Evolutionary conservation across 2,113 vertebrate species (phyloP).

Genomic region (Centropristis striata): DNA sequence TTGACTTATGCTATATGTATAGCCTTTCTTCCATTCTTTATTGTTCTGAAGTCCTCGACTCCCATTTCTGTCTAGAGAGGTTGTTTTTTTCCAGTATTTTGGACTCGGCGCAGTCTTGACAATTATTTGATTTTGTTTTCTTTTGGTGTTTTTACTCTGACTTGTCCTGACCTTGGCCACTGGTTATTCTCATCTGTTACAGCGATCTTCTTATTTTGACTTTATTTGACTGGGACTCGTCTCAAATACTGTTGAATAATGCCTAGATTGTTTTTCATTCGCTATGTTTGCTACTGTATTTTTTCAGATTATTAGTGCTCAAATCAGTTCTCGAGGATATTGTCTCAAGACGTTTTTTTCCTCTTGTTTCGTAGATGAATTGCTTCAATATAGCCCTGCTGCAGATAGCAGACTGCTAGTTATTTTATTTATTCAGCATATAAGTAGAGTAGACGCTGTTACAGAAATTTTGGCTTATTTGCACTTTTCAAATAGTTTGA

Average conservation of each 20-base stretch:
- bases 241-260: neutral
- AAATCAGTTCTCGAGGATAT: neutral
- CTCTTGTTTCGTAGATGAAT: neutral
- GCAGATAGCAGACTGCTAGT: neutral
- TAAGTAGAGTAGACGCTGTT: neutral
- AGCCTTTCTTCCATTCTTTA: too few species aligned
- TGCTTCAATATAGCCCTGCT: neutral
- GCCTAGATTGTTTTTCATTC: neutral
- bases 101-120: neutral
- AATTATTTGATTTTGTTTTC: neutral
- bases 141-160: neutral
- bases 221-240: neutral
- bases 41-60: neutral
- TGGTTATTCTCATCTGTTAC: neutral
- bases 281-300: neutral
- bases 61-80: neutral
- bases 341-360: neutral
- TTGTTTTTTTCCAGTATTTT: neutral
- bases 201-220: neutral
- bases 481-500: slow-evolving; percentile 9
- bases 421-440: neutral
- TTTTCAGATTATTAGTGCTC: neutral
- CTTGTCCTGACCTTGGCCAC: neutral
- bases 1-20: too few species aligned
- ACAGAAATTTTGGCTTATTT: slow-evolving; percentile 1